These are phyloP conservation scores for Picathartes gymnocephalus DNA, from an alignment of 2,113 vertebrate genomes.

Conservation along the genomic window DNA sequence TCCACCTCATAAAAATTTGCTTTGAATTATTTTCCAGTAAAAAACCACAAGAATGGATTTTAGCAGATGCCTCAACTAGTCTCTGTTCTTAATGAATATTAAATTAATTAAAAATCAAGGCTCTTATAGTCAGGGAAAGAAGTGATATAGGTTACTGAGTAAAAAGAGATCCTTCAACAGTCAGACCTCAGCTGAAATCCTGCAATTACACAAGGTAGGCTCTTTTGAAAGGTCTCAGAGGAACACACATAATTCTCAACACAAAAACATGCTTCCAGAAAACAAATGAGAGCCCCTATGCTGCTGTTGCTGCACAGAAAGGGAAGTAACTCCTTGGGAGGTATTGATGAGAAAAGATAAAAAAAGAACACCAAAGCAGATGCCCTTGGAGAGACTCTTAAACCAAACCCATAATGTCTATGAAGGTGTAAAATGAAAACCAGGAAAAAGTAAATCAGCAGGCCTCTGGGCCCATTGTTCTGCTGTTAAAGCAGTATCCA, in stretches of 20 bases:
- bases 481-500: background rate
- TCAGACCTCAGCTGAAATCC: background rate
- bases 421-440: background rate
- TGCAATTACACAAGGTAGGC: background rate
- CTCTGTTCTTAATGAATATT: slow-evolving; percentile 1
- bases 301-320: background rate
- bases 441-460: background rate
- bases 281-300: background rate
- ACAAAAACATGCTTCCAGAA: background rate
- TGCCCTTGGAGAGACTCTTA: background rate
- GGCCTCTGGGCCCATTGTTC: background rate
- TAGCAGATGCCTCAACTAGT: background rate
- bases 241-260: background rate
- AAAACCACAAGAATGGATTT: background rate
- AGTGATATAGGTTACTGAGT: background rate
- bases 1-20: background rate
- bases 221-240: background rate
- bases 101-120: slow-evolving; percentile 30
- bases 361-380: background rate
- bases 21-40: background rate
- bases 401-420: background rate
- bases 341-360: background rate
- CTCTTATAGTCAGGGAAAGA: background rate
- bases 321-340: background rate
- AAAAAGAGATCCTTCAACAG: background rate